These are phyloP conservation scores for Cynaeus angustus DNA, from an alignment of 2,888 invertebrate genomes.

Conservation along the genomic window DNA sequence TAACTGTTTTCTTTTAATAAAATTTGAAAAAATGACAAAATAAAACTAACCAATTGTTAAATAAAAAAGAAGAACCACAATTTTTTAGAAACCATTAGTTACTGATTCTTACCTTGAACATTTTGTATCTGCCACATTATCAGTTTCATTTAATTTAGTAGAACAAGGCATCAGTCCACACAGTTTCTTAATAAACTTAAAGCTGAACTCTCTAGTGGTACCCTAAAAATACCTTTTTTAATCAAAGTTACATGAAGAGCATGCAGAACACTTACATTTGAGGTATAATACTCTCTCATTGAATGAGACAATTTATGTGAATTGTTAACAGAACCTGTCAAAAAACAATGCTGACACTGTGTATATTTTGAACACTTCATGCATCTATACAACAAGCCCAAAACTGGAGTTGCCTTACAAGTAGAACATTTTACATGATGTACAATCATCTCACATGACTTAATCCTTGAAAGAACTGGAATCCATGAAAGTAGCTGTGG, in stretches of 20 bases:
- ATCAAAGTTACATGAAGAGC: no score
- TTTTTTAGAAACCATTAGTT: no score
- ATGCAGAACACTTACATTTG: constrained; percentile 69
- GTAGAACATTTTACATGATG: constrained; percentile 78
- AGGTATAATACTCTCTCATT: constrained; percentile 77
- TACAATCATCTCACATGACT: constrained; percentile 76
- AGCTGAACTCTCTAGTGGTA: constrained; percentile 52
- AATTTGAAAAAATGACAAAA: no score
- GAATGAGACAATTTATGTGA: constrained; percentile 80
- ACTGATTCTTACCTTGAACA: constrained; percentile 72
- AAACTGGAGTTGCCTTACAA: constrained; percentile 75
- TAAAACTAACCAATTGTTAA: no score
- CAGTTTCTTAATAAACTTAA: constrained; percentile 63
- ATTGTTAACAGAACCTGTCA: constrained; percentile 75
- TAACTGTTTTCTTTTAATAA: no score
- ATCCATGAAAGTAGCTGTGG: constrained; percentile 79
- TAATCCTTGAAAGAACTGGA: constrained; percentile 78
- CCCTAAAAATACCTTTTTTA: constrained; percentile 9
- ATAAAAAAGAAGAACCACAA: no score
- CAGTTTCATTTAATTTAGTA: constrained; percentile 52
- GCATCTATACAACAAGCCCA: constrained; percentile 79
- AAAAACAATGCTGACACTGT: constrained; percentile 81
- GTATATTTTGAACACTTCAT: constrained; percentile 78
- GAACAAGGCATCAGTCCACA: constrained; percentile 63
- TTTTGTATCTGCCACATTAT: constrained; percentile 60